phyloP scores from a whole-genome alignment of 2,113 vertebrate genomes.

The Myiagra hebetior region DNA sequence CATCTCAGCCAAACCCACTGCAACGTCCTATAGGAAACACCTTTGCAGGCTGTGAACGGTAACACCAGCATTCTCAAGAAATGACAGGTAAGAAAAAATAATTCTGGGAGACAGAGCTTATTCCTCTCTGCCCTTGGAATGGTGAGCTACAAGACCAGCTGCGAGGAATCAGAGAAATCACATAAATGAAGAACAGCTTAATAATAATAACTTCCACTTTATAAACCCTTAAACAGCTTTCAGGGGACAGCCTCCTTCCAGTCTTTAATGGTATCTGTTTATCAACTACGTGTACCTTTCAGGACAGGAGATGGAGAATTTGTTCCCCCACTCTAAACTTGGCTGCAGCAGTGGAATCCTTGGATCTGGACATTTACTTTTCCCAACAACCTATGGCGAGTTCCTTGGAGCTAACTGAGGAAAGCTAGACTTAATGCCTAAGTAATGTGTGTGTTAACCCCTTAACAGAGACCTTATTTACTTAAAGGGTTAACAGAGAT shows the following conservation, averaged over 20 bases:
- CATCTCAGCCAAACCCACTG: not conserved
- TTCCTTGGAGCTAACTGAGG: not conserved
- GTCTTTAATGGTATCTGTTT: not conserved
- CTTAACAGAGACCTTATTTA: not conserved
- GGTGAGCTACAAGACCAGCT: not conserved
- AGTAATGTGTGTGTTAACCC: not conserved
- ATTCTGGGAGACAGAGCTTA: not conserved
- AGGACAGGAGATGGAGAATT: not conserved
- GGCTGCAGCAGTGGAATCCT: fast-evolving
- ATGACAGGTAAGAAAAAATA: not conserved
- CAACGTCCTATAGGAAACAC: not conserved
- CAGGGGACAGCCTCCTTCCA: not conserved
- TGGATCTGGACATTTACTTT: not conserved
- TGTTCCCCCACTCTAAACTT: not conserved
- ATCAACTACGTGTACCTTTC: not conserved
- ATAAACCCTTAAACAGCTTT: not conserved
- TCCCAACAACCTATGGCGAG: not conserved
- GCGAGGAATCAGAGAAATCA: not conserved
- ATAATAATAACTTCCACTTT: not conserved
- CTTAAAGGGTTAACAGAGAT: not conserved
- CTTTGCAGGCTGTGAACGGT: not conserved
- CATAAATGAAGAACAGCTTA: not conserved
- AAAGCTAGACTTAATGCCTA: not conserved
- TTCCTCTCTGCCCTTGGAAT: not conserved
- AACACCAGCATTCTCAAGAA: not conserved